These are phyloP conservation scores for Hozukius guyotensis DNA, from an alignment of 2,797 vertebrate species.

Conservation along the genomic window DNA sequence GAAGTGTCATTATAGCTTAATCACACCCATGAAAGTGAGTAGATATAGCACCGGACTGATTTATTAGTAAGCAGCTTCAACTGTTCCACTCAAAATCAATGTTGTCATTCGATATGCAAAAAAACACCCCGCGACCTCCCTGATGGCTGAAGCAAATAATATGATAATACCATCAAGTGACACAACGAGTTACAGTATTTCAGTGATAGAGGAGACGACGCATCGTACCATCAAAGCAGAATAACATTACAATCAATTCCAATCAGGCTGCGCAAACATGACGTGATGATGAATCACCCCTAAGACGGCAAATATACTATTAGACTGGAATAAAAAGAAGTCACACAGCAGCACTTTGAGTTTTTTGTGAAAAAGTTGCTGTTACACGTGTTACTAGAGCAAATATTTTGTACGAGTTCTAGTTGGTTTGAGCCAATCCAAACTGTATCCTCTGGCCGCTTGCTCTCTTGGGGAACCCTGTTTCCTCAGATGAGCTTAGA, in stretches of 20 bases:
- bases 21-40: constrained; percentile 47
- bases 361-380: constrained; percentile 66
- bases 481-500: constrained; percentile 85
- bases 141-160: constrained; percentile 57
- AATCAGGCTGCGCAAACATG: constrained; percentile 48
- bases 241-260: constrained; percentile 58
- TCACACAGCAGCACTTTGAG: constrained; percentile 16
- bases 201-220: constrained; percentile 24
- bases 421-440: constrained; percentile 78
- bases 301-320: constrained; percentile 16
- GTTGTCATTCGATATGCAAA: constrained; percentile 59
- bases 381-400: constrained; percentile 72
- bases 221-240: constrained; percentile 34
- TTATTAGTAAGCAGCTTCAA: constrained; percentile 66
- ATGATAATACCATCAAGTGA: constrained; percentile 63
- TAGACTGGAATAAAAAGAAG: neutral
- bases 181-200: constrained; percentile 56
- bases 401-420: constrained; percentile 81
- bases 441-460: constrained; percentile 78
- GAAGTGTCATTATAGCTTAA: constrained; percentile 56
- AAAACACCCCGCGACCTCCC: constrained; percentile 4
- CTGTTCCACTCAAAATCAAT: constrained; percentile 57
- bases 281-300: constrained; percentile 45
- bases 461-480: constrained; percentile 78
- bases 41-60: constrained; percentile 41